Percentiles rank a stretch among this genome's conserved stretches.
phyloP scores from a whole-genome alignment of 2,888 invertebrate genomes.

The Hipparchia sbordonii region DNA sequence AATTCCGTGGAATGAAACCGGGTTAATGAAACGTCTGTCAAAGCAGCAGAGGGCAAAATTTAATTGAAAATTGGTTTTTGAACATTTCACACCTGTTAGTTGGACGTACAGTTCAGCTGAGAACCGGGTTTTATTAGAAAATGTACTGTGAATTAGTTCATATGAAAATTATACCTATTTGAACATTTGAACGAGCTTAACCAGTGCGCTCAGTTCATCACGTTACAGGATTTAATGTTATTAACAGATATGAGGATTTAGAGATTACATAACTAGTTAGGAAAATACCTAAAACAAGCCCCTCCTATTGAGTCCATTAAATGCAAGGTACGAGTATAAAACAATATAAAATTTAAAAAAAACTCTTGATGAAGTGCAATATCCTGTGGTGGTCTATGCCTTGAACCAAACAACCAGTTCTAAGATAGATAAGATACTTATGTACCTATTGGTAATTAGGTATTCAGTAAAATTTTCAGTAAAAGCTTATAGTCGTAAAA shows the following conservation, averaged over 20 bases:
- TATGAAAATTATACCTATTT: conserved; percentile 9
- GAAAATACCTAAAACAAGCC: conserved; percentile 37
- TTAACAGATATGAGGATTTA: too few species aligned
- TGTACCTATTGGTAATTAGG: too few species aligned
- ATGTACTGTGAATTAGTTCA: conserved; percentile 30
- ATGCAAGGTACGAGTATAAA: too few species aligned
- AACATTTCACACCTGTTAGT: conserved; percentile 58
- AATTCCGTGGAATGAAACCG: conserved; percentile 55
- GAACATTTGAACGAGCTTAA: background rate
- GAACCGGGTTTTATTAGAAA: conserved; percentile 31
- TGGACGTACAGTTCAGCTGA: conserved; percentile 31
- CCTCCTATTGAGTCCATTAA: too few species aligned
- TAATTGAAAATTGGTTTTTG: conserved; percentile 73
- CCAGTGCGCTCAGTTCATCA: background rate
- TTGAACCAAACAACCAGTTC: too few species aligned
- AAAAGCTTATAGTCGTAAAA: too few species aligned
- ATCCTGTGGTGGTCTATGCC: too few species aligned
- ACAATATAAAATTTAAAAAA: too few species aligned
- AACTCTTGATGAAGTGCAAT: too few species aligned
- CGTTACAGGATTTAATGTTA: background rate
- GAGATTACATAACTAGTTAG: conserved; percentile 48
- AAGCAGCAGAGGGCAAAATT: conserved; percentile 63
- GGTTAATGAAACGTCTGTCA: conserved; percentile 81
- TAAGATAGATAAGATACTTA: too few species aligned
- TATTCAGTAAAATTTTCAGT: too few species aligned